Evolutionary conservation across 2,113 vertebrate genomes (phyloP).

Genomic region (Excalfactoria chinensis): DNA sequence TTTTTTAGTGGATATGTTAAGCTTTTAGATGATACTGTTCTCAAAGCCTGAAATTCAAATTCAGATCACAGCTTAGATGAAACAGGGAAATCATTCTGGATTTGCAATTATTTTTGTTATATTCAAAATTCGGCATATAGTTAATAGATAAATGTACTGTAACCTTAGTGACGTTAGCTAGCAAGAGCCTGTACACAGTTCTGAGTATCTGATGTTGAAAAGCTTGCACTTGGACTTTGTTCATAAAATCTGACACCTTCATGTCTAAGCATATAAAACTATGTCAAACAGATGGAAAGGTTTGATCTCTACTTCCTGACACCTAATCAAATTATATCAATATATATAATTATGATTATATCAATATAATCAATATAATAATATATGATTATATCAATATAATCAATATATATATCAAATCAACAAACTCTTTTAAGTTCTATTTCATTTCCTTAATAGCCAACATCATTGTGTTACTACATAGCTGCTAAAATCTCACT

Average conservation of each 20-base stretch:
- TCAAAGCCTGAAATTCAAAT: background rate
- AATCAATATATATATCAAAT: too few relatives aligned
- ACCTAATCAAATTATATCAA: background rate
- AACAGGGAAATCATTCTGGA: background rate
- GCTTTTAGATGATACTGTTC: background rate
- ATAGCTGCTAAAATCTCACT: background rate
- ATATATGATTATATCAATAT: too few relatives aligned
- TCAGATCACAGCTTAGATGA: background rate
- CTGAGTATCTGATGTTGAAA: background rate
- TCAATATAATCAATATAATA: too few relatives aligned
- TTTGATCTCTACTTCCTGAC: background rate
- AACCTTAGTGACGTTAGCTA: background rate
- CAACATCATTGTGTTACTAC: background rate
- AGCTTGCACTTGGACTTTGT: background rate
- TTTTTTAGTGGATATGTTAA: background rate
- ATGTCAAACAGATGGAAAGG: background rate
- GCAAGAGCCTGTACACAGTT: background rate
- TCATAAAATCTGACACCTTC: background rate
- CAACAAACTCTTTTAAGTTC: background rate
- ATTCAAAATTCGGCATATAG: background rate
- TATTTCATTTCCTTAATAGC: background rate
- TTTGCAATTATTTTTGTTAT: background rate
- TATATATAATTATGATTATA: too few relatives aligned
- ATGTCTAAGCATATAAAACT: background rate
- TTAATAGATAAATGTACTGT: background rate